Evolutionary conservation across 2,113 vertebrate species (phyloP).

Genomic region (Piprites chloris): DNA sequence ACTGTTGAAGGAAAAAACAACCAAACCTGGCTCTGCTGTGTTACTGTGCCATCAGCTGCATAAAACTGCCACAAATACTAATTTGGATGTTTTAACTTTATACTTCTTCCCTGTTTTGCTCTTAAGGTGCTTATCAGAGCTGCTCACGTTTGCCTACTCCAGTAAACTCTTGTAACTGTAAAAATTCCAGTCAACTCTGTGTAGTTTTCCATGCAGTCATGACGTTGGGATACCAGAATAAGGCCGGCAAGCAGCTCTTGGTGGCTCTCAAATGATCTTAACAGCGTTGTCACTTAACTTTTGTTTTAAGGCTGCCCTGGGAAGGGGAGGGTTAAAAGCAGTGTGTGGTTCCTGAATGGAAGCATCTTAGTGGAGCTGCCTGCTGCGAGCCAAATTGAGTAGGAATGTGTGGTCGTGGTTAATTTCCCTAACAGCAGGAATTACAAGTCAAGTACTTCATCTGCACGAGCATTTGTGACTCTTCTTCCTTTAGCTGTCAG

Average conservation of each 20-base stretch:
- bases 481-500: not conserved
- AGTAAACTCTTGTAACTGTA: too few relatives aligned
- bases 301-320: not conserved
- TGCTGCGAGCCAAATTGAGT: constrained; percentile 62
- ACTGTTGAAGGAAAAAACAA: not conserved
- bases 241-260: not conserved
- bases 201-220: not conserved
- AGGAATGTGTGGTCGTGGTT: constrained; percentile 63
- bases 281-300: not conserved
- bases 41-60: not conserved
- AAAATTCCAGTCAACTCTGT: too few relatives aligned
- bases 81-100: not conserved
- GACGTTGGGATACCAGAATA: not conserved
- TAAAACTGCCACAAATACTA: not conserved
- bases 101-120: not conserved
- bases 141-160: rapidly evolving
- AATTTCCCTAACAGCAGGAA: constrained; percentile 72
- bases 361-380: constrained; percentile 14
- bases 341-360: constrained; percentile 58
- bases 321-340: constrained; percentile 49
- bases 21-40: not conserved
- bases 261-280: not conserved
- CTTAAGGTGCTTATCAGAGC: not conserved
- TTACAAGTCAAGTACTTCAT: not conserved
- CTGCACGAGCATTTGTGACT: not conserved